Percentiles rank a stretch among this genome's conserved stretches.
These are phyloP conservation scores for Picus viridis DNA, from an alignment of 2,797 vertebrate species.

Conservation along the genomic window DNA sequence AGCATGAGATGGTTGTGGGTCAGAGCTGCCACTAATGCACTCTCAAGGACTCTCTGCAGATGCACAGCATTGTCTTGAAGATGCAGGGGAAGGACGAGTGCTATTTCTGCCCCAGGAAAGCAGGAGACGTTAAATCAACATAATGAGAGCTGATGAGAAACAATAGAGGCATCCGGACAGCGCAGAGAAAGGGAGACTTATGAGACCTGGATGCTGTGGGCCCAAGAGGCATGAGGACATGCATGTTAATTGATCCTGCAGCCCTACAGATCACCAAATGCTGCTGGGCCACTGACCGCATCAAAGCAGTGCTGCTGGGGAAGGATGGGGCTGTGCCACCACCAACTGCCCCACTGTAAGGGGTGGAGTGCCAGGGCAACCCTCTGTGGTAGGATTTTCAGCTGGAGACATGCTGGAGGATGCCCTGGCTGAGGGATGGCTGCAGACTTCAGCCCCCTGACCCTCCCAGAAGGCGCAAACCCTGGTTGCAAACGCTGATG, in stretches of 20 bases:
- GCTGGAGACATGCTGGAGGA: not conserved
- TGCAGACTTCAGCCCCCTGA: not conserved
- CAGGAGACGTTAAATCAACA: conserved; percentile 48
- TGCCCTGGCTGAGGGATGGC: not conserved
- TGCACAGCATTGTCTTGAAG: not conserved
- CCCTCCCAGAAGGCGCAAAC: not conserved
- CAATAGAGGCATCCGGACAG: conserved; percentile 31
- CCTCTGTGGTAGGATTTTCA: not conserved
- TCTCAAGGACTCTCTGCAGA: conserved; percentile 40
- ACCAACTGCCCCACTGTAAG: accelerated
- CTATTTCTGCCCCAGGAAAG: conserved; percentile 38
- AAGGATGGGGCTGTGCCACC: not conserved
- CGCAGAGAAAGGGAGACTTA: conserved; percentile 40
- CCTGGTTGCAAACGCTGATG: accelerated
- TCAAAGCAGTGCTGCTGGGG: not conserved
- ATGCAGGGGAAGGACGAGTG: conserved; percentile 1
- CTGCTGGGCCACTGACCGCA: not conserved
- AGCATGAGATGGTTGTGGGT: conserved; percentile 19
- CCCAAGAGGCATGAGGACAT: not conserved
- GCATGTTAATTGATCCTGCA: conserved; percentile 22
- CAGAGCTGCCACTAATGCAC: conserved; percentile 40
- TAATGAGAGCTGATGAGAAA: conserved; percentile 61
- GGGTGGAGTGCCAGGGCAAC: not conserved
- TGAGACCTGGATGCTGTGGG: conserved; percentile 1
- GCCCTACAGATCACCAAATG: accelerated